These are phyloP conservation scores for Fistularia tabacaria DNA, from an alignment of 2,797 vertebrate species.

Conservation along the genomic window DNA sequence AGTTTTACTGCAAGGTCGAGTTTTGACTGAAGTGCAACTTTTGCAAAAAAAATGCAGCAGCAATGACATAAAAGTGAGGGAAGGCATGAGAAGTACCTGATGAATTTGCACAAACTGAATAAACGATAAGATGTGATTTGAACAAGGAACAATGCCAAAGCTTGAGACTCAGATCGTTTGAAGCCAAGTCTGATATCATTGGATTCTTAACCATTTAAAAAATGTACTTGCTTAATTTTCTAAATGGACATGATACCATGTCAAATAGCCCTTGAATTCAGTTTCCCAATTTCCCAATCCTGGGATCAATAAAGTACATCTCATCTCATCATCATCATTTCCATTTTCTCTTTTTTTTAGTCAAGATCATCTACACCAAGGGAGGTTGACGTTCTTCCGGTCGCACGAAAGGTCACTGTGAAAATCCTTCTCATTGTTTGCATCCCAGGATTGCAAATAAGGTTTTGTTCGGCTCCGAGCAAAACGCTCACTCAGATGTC, in stretches of 20 bases:
- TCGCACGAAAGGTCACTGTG: constrained; percentile 68
- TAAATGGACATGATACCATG: no score
- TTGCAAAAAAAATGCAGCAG: no score
- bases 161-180: no score
- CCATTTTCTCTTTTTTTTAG: constrained; percentile 63
- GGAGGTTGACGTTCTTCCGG: constrained; percentile 51
- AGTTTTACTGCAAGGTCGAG: no score
- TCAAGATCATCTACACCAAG: constrained; percentile 73
- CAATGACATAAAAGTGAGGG: no score
- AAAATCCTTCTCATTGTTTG: not conserved
- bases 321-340: not conserved
- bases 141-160: no score
- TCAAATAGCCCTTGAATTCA: no score
- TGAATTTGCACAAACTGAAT: no score
- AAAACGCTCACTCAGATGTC: not conserved
- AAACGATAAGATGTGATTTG: no score
- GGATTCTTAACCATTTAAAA: not conserved
- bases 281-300: not conserved
- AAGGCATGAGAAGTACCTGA: no score
- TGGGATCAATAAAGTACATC: not conserved
- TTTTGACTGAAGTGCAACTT: no score
- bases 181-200: not conserved
- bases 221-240: not conserved
- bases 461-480: not conserved
- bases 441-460: not conserved